phyloP scores from a whole-genome alignment of 2,113 vertebrate genomes.

The Phyllostomus hastatus region DNA sequence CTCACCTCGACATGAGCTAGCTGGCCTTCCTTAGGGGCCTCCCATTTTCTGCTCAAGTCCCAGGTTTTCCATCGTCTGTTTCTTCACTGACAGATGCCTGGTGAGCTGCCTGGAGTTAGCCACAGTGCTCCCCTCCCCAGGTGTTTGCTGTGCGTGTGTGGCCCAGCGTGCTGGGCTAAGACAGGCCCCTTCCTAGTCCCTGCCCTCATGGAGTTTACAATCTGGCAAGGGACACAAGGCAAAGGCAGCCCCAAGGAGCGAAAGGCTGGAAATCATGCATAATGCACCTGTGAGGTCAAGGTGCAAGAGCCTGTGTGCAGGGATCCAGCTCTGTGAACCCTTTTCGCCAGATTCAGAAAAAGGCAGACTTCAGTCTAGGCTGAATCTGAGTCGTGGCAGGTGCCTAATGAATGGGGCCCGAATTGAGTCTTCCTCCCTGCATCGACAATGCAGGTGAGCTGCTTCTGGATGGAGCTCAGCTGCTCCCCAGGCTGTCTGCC shows the following conservation, averaged over 20 bases:
- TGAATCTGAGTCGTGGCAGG: rapidly evolving
- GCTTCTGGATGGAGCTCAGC: not conserved
- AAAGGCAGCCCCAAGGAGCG: not conserved
- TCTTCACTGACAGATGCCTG: not conserved
- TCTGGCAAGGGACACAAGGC: not conserved
- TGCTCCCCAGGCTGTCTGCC: not conserved
- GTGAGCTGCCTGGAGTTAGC: not conserved
- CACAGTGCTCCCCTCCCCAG: rapidly evolving
- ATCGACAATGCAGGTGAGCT: not conserved
- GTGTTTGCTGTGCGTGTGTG: not conserved
- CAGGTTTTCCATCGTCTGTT: too few relatives aligned
- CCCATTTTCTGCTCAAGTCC: not conserved
- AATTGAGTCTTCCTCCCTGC: not conserved
- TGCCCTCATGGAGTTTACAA: not conserved
- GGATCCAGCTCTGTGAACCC: not conserved
- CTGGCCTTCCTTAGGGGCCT: too few relatives aligned
- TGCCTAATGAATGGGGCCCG: not conserved
- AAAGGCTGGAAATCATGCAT: not conserved
- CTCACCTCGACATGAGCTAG: rapidly evolving
- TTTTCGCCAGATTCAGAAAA: not conserved
- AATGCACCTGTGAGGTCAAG: not conserved
- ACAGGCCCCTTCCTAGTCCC: not conserved
- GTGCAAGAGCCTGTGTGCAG: too few relatives aligned
- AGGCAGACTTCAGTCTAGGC: not conserved
- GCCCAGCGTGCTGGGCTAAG: not conserved